These are phyloP conservation scores for Mobula hypostoma DNA, from an alignment of 2,113 vertebrate species.

Conservation along the genomic window DNA sequence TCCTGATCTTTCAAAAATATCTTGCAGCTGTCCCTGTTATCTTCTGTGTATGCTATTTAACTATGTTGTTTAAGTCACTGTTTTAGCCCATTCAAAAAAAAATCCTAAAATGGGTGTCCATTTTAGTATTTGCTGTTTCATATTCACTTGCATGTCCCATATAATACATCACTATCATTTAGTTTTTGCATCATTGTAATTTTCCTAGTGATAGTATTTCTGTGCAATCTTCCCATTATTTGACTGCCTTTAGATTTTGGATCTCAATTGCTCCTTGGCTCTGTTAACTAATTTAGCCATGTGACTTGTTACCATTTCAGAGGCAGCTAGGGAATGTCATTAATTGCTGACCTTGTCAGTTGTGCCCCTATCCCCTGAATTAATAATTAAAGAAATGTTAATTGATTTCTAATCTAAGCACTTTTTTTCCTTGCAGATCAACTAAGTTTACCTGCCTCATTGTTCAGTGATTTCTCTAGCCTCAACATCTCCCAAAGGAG, in stretches of 20 bases:
- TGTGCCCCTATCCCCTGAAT: no score
- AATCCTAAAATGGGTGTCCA: background rate
- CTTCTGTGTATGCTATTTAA: background rate
- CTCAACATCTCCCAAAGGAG: constrained; percentile 92
- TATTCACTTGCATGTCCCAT: background rate
- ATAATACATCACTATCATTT: no score
- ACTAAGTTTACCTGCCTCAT: constrained; percentile 82
- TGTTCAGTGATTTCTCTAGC: constrained; percentile 96
- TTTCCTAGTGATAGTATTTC: no score
- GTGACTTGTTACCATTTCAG: no score
- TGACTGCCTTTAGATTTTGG: no score
- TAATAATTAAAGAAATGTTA: background rate
- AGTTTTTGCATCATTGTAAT: no score
- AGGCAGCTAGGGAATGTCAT: no score
- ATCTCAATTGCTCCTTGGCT: no score
- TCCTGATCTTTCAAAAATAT: background rate
- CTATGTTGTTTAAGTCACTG: background rate
- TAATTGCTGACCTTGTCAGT: no score
- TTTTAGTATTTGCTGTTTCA: background rate
- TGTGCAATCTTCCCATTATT: no score
- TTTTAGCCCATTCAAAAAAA: background rate
- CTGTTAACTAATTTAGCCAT: no score
- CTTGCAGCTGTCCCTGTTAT: background rate
- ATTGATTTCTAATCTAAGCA: background rate
- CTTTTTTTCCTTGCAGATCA: constrained; percentile 64